Evolutionary conservation across 53 echinoderm and acorn worm species (phyloP).

Genomic region (Paracentrotus lividus): DNA sequence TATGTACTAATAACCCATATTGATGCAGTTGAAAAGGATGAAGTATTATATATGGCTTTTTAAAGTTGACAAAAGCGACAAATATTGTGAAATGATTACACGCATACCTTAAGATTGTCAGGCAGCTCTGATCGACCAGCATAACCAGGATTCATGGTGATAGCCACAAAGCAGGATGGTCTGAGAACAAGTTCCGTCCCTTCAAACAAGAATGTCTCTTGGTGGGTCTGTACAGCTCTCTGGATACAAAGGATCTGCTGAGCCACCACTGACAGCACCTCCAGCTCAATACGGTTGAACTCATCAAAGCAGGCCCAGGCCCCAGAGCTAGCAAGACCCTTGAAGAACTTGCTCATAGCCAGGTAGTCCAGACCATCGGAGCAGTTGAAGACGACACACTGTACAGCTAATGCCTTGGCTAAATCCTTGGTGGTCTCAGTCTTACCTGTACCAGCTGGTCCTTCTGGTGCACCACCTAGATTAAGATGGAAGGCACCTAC

Average conservation of each 20-base stretch:
- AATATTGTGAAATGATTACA: background rate
- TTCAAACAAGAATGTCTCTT: constrained; percentile 90
- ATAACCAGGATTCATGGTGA: constrained; percentile 98
- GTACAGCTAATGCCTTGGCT: constrained; percentile 98
- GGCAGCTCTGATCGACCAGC: constrained; percentile 96
- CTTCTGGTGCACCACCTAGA: constrained; percentile 98
- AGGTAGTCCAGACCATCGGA: constrained; percentile 99
- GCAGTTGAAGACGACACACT: constrained; percentile 99
- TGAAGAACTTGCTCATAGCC: constrained; percentile 99
- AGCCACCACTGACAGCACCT: constrained; percentile 99
- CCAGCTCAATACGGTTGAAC: constrained; percentile 99
- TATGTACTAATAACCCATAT: too few relatives aligned
- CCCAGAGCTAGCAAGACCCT: constrained; percentile 96
- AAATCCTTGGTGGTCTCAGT: constrained; percentile 99
- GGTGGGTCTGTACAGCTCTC: constrained; percentile 83
- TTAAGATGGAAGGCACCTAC: constrained; percentile 99
- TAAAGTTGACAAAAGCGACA: too few relatives aligned
- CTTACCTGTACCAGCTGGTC: constrained; percentile 99
- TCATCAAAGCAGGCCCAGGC: constrained; percentile 99
- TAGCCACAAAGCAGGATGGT: constrained; percentile 94
- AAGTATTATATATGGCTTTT: too few relatives aligned
- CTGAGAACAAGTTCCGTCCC: constrained; percentile 92
- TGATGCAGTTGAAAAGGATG: too few relatives aligned
- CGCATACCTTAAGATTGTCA: constrained; percentile 89
- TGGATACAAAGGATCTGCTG: constrained; percentile 99